Base-by-base conservation (phyloP, 2,888 invertebrate species). In the Dendrolimus pini region DNA sequence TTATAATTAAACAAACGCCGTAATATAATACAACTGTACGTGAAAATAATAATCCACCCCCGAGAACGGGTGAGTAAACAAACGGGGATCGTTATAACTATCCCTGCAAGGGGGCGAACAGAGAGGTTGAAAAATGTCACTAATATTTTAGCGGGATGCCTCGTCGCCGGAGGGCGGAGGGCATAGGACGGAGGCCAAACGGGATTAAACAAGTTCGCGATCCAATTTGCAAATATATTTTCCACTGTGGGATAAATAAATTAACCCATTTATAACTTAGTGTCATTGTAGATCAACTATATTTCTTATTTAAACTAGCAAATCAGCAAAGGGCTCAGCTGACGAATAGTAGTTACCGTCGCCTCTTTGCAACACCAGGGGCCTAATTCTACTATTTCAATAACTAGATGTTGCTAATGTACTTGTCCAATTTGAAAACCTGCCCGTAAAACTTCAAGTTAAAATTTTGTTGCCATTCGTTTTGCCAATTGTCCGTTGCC, bases 71-170 rank as follows among this genome's bases (percentile, higher is more conserved):
- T 12, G 47, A 10, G 47, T 47, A 47, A 47, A 47, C 47, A 47
- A 47, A 47, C 47, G 47, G 47, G 47, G 47, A 47, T 47, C 47
- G 47, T 47, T 47, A 47, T 70, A 78, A 77, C 80, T 78, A 79
- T 76, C 74, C 72, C 70, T 68, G 60, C 30, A 59, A 59, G 61
- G 59, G 59, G 63, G 60, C 60, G 60, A 64, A 66, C 62, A 65
- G 66, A 62, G 68, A 75, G 80, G 71, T 74, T 83, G 83, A 84
- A 80, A 82, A 82, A 85, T 85, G 79, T 74, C 75, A 69, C 71
- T 75, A 66, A 84, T 85, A 83, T 82, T 79, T 85, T 75, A 85
- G 69, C 61, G 64, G 60, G 74, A 73, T 74, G 66, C 65, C 67
- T 65, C 64, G 61, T 66, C 68, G 68, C 60, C 59, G 58, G 60